Base-by-base conservation (phyloP, 2,888 invertebrate genomes). In the Pollenia angustigena region DNA sequence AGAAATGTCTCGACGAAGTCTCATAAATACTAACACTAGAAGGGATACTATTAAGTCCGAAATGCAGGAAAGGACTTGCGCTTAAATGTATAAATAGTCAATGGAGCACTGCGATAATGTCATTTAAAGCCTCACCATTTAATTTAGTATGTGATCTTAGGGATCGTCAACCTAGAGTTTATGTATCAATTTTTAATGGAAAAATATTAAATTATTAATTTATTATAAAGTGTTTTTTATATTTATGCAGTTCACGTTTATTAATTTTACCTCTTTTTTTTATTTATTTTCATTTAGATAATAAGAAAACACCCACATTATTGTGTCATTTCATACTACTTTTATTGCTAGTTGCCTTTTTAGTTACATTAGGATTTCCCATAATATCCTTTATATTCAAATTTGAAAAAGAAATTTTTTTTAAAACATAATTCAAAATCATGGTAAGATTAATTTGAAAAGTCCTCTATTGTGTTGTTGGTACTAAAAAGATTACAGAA, bases 211-310 rank as follows among this genome's bases (percentile, higher is more conserved):
- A 14, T 32, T 58, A 14, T 1, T 40, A 32, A 58, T 32, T 58
- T 64, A 64, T 64, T 52, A 32, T 68, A 9, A 32, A 12, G n/a
- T 48, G 7, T 8, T 32, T 23, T 48, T 23, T 72, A 10, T 23
- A 10, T 58, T 32, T 58, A 11, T 12, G 18, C 23, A 66, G 44
- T 16, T 62, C 72, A 60, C 50, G 54, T 60, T 68, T 48, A 10
- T 18, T 81, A 18, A 10, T 32, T 54, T 18, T 12, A 42, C 23
- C 23, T 23, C 23, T 46, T 75, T 75, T 71, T 82, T 16, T 44
- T 32, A 9, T 14, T 76, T 14, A n/a, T 69, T 75, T 62, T 69
- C 42, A 86, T 88, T 74, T 81, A 88, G 87, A 69, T 71, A 23
- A 60, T 81, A 85, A 58, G 32, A 54, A 74, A 68, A 18, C 60